Base-by-base conservation (phyloP, 2,888 invertebrate genomes). In the Diachrysia chrysitis region DNA sequence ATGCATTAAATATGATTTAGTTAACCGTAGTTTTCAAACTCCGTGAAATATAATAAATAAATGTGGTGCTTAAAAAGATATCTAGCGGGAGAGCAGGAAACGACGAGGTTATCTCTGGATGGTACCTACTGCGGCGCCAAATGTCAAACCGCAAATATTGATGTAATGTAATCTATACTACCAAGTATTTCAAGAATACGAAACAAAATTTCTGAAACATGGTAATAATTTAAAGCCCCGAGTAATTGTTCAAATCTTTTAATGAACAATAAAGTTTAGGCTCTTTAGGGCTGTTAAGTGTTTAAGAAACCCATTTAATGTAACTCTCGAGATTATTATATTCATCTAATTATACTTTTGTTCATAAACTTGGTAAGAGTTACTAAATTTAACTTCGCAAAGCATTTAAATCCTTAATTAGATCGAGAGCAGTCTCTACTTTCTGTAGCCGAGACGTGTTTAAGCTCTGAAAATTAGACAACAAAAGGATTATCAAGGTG, bases 381-480 rank as follows among this genome's bases (percentile, higher is more conserved):
- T 42, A n/a, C 42, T 21, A n/a, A 63, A 54, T 60, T 12, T 35
- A 54, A 46, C 46, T 58, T 63, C 10, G n/a, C 25, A n/a, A 14
- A 19, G 16, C n/a, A 48, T 51, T 16, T 16, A 56, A 23, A 35
- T 32, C 4, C 46, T 66, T 53, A 48, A 7, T 46, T 5, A 53
- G 32, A 42, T 37, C n/a, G 4, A 76, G 21, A 56, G 29, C 10
- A 9, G 32, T 16, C 42, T 21, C 66, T 37, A 29, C 14, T n/a
- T 56, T 46, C 35, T 56, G 1, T 29, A 58, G 48, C 42, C 29
- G 35, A 68, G 35, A 63, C 63, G 35, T 35, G 14, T 21, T 54
- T 19, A 42, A 67, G 60, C 67, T 14, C 25, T 62, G 17, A 61
- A 55, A 53, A 66, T 55, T 66, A 62, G 29, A 63, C 21, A 62